phyloP scores from a whole-genome alignment of 1,140 invertebrate species.

The Pogonus chalceus region DNA sequence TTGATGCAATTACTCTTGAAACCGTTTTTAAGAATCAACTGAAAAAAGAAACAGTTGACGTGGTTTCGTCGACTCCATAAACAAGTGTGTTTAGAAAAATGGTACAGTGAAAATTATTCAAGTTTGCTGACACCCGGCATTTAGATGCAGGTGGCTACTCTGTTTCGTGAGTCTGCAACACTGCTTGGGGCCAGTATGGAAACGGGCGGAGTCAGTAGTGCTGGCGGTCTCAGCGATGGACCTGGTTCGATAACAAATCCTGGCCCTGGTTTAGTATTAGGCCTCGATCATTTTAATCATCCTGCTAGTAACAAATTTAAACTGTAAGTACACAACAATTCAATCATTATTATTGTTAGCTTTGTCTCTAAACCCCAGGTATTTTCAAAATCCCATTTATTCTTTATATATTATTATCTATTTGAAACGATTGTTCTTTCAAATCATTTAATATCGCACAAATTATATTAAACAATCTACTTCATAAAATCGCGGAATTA shows the following conservation, averaged over 20 bases:
- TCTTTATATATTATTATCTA: too few relatives aligned
- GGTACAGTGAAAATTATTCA: neutral
- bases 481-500: too few relatives aligned
- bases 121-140: constrained; percentile 1
- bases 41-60: neutral
- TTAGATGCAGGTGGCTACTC: constrained; percentile 56
- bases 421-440: too few relatives aligned
- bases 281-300: neutral
- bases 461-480: too few relatives aligned
- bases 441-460: too few relatives aligned
- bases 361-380: too few relatives aligned
- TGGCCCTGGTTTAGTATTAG: neutral
- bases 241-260: neutral
- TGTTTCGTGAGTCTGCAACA: constrained; percentile 57
- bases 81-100: constrained; percentile 1
- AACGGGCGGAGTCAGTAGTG: constrained; percentile 32
- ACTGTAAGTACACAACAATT: constrained; percentile 28
- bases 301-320: constrained; percentile 29
- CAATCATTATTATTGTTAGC: constrained; percentile 5
- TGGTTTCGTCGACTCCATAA: neutral
- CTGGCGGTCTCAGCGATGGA: neutral
- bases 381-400: too few relatives aligned
- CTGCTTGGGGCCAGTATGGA: constrained; percentile 52
- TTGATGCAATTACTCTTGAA: constrained; percentile 21
- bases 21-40: neutral